phyloP scores from a whole-genome alignment of 2,113 vertebrate species.

The Kobus ellipsiprymnus region DNA sequence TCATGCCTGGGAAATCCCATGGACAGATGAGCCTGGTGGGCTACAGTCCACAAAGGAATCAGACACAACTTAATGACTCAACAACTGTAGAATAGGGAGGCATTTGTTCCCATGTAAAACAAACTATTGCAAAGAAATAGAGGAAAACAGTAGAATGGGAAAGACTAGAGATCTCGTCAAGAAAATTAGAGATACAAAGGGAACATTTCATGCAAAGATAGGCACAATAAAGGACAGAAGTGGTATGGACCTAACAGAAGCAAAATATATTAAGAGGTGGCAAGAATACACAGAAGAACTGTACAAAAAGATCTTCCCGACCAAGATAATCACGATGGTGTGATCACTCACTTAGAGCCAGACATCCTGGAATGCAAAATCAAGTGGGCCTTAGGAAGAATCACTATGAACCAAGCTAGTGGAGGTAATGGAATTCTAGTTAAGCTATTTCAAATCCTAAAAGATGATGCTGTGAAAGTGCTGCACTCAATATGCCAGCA shows the following conservation, averaged over 20 bases:
- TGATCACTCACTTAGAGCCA: no score
- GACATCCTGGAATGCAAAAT: no score
- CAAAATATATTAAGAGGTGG: not conserved
- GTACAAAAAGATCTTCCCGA: no score
- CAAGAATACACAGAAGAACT: no score
- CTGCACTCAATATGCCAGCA: not conserved
- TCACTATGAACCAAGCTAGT: no score
- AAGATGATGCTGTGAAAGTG: not conserved
- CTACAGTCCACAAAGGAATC: not conserved
- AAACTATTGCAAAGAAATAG: not conserved
- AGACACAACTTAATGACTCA: not conserved
- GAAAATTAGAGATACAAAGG: not conserved
- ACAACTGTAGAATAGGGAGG: not conserved
- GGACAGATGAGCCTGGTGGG: not conserved
- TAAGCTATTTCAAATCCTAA: not conserved
- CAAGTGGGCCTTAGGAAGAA: not conserved
- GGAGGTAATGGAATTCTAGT: not conserved
- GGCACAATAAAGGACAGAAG: not conserved
- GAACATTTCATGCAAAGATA: not conserved
- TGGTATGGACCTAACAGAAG: not conserved
- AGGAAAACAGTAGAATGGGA: not conserved
- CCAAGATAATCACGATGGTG: no score
- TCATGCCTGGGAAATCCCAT: not conserved
- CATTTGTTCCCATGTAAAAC: not conserved
- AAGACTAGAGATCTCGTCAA: not conserved